A percentile compares a stretch with the other conserved stretches of the same genome.
These are phyloP conservation scores for Pedicia rivosa DNA, from an alignment of 2,888 invertebrate genomes.

Conservation along the genomic window DNA sequence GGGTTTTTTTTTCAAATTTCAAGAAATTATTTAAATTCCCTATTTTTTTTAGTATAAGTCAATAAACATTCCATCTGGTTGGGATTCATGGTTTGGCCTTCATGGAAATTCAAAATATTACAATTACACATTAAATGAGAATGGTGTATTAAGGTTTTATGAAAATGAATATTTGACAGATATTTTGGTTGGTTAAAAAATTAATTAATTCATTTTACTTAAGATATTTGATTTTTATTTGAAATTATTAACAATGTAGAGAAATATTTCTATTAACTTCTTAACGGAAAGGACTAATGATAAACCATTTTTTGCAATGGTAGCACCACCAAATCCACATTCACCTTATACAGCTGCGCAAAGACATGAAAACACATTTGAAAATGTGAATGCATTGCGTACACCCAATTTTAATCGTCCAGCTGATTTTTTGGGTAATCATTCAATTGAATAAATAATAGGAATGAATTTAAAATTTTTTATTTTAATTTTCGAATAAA, in stretches of 20 bases:
- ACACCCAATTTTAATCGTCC: slow-evolving; percentile 50
- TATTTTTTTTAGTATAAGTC: slow-evolving; percentile 20
- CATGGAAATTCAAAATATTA: slow-evolving; percentile 89
- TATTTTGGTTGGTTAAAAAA: slow-evolving; percentile 45
- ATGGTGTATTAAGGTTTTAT: slow-evolving; percentile 51
- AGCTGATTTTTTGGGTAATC: slow-evolving; percentile 20
- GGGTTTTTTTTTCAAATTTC: slow-evolving; percentile 6
- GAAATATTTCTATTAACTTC: slow-evolving; percentile 31
- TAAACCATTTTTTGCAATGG: slow-evolving; percentile 62
- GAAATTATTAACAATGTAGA: too few relatives aligned
- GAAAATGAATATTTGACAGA: slow-evolving; percentile 68
- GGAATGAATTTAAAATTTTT: slow-evolving; percentile 3
- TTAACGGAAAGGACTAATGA: slow-evolving; percentile 25
- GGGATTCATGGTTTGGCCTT: slow-evolving; percentile 75
- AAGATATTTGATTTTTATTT: slow-evolving; percentile 7
- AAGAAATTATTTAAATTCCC: slow-evolving; percentile 7
- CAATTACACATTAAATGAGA: slow-evolving; percentile 70
- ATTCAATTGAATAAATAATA: too few relatives aligned
- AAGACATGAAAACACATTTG: slow-evolving; percentile 46
- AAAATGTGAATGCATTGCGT: slow-evolving; percentile 41
- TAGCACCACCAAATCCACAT: slow-evolving; percentile 81
- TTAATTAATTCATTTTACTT: slow-evolving; percentile 9
- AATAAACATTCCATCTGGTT: slow-evolving; percentile 59
- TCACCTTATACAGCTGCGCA: slow-evolving; percentile 71
- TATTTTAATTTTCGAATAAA: slow-evolving; percentile 10